These are phyloP conservation scores for Lagodon rhomboides DNA, from an alignment of 2,797 vertebrate species.

Conservation along the genomic window DNA sequence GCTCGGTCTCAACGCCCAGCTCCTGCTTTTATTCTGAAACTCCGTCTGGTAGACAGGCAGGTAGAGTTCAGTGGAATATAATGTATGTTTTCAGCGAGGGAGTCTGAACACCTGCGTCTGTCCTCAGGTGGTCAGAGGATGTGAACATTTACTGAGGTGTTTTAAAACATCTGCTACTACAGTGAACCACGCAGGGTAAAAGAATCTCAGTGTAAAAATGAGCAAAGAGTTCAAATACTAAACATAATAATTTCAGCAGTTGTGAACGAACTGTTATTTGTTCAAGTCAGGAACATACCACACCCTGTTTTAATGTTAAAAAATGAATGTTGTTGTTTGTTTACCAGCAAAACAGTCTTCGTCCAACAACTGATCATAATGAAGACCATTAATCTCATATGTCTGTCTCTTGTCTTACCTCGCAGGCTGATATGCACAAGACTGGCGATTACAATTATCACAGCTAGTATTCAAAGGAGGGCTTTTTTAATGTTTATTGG, in stretches of 20 bases:
- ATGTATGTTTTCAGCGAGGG: too few relatives aligned
- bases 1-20: conserved; percentile 28
- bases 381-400: neutral
- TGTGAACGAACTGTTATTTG: neutral
- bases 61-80: neutral
- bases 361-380: neutral
- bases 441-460: neutral
- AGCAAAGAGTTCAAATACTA: neutral
- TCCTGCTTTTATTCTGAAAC: conserved; percentile 13
- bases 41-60: conserved; percentile 14
- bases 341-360: neutral
- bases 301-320: neutral
- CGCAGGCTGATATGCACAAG: neutral
- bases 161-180: conserved; percentile 3
- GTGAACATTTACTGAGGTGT: conserved; percentile 4
- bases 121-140: conserved; percentile 2
- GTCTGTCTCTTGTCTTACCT: neutral
- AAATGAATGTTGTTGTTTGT: neutral
- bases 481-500: neutral
- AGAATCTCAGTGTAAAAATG: too few relatives aligned
- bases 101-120: conserved; percentile 2
- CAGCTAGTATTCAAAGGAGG: neutral
- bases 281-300: neutral
- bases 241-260: neutral
- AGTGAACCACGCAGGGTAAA: neutral